phyloP scores from a whole-genome alignment of 2,888 invertebrate species.

The Euplexia lucipara region DNA sequence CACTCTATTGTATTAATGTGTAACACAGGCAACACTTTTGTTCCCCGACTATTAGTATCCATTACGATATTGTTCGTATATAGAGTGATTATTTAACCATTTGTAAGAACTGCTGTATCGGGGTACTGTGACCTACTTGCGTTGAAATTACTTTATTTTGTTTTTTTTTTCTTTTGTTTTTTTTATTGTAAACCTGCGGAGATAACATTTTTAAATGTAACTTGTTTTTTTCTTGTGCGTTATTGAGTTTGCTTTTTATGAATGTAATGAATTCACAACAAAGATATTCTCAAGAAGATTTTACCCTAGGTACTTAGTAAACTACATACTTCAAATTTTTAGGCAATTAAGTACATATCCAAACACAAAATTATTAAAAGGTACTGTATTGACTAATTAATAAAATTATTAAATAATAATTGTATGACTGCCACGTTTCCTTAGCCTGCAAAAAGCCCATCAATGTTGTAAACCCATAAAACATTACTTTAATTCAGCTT shows the following conservation, averaged over 20 bases:
- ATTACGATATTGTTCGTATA: constrained; percentile 57
- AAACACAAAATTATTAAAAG: no score
- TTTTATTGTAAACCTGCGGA: background rate
- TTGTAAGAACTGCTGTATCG: constrained; percentile 48
- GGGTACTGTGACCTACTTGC: constrained; percentile 50
- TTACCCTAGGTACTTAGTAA: no score
- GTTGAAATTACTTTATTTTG: constrained; percentile 35
- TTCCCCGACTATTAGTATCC: constrained; percentile 40
- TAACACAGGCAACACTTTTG: constrained; percentile 31
- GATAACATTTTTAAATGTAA: no score
- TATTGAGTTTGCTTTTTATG: no score
- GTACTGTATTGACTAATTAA: no score
- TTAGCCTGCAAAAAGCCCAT: background rate
- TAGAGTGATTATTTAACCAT: constrained; percentile 54
- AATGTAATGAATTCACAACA: no score
- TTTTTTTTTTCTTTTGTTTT: constrained; percentile 8
- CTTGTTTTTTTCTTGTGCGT: background rate
- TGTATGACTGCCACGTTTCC: background rate
- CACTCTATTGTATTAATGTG: constrained; percentile 51
- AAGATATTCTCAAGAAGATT: no score
- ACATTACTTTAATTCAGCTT: constrained; percentile 35
- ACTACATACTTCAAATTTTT: no score
- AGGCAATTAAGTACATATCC: no score
- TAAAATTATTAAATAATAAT: no score
- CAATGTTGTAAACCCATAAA: constrained; percentile 11